Evolutionary conservation across 1,140 invertebrate species (phyloP).

Genomic region (Cataglyphis hispanica): DNA sequence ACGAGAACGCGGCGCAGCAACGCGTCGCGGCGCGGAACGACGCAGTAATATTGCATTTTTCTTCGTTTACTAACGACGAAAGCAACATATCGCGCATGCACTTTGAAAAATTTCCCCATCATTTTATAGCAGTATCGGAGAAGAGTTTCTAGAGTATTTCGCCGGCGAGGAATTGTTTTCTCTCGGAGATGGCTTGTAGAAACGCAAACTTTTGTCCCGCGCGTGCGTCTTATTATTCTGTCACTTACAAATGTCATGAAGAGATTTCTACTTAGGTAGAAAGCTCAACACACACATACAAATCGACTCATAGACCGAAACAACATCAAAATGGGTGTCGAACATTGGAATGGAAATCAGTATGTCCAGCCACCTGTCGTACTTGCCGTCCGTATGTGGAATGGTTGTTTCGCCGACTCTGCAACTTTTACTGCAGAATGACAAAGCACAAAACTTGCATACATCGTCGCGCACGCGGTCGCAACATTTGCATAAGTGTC

Average conservation of each 20-base stretch:
- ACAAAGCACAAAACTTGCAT: conserved; percentile 72
- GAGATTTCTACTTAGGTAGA: neutral
- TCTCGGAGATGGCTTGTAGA: neutral
- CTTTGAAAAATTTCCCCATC: conserved; percentile 35
- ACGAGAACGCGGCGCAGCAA: neutral
- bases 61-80: neutral
- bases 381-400: conserved; percentile 64
- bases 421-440: conserved; percentile 63
- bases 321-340: conserved; percentile 55
- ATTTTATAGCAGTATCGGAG: conserved; percentile 14
- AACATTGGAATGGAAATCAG: conserved; percentile 59
- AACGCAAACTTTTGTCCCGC: neutral
- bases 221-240: neutral
- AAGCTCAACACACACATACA: neutral
- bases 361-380: conserved; percentile 51
- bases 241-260: neutral
- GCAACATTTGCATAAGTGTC: conserved; percentile 64
- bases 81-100: conserved; percentile 13
- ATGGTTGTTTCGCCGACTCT: conserved; percentile 58
- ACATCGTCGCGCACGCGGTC: conserved; percentile 24
- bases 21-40: neutral
- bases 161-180: conserved; percentile 9
- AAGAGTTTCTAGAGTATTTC: neutral
- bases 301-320: neutral
- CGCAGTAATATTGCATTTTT: conserved; percentile 24